Percentiles rank a stretch among this genome's conserved stretches.
Conservation (phyloP, 2,888 invertebrate species). For the Andrena minutula region DNA sequence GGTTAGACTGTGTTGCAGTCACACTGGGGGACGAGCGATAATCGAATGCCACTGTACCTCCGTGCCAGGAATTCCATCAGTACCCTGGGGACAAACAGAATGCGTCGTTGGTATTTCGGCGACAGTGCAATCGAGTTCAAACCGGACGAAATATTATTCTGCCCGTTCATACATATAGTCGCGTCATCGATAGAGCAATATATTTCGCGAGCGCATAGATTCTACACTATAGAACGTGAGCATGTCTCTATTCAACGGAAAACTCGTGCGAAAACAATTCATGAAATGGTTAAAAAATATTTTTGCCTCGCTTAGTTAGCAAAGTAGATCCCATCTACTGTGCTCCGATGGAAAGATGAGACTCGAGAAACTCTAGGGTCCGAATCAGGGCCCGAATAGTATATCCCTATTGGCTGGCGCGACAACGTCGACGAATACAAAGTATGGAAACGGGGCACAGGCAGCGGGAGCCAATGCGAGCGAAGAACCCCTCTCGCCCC, state of each 20-base stretch:
- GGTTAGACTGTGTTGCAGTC: slow-evolving; percentile 71
- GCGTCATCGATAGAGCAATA: slow-evolving; percentile 22
- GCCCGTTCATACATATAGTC: slow-evolving; percentile 11
- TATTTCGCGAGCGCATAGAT: background rate
- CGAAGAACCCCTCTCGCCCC: no score
- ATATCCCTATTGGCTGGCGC: no score
- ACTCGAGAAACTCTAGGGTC: no score
- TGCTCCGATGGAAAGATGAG: no score
- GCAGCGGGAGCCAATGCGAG: no score
- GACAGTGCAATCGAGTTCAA: slow-evolving; percentile 55
- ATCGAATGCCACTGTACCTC: slow-evolving; percentile 88
- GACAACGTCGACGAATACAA: no score
- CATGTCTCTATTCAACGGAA: no score
- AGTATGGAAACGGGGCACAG: no score
- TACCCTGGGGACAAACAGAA: slow-evolving; percentile 89
- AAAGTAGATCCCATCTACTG: no score
- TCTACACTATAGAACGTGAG: background rate
- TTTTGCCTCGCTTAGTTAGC: no score
- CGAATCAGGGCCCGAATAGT: no score
- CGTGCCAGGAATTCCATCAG: slow-evolving; percentile 96
- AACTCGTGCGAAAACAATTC: background rate
- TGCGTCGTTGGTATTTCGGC: slow-evolving; percentile 64
- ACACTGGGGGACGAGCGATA: slow-evolving; percentile 70
- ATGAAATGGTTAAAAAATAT: background rate
- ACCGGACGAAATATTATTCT: slow-evolving; percentile 40